phyloP scores from a whole-genome alignment of 1,140 invertebrate species.

The Atopsyche davidsoni region DNA sequence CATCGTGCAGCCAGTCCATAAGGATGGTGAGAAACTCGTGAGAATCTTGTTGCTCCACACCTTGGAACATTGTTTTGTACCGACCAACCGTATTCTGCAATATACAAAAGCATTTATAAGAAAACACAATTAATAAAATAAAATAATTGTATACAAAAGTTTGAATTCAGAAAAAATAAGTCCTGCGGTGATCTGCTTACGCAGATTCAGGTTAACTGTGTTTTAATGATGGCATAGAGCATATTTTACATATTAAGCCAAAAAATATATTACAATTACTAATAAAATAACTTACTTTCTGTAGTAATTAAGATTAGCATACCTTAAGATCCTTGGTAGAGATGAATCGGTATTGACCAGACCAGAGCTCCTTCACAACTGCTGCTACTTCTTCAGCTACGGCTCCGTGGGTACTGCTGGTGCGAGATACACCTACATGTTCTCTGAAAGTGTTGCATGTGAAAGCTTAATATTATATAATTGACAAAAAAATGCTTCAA shows the following conservation, averaged over 20 bases:
- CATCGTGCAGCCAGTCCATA: constrained; percentile 86
- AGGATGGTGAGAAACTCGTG: constrained; percentile 91
- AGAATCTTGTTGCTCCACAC: constrained; percentile 87
- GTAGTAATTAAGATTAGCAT: too few species aligned
- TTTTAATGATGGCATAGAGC: constrained; percentile 3
- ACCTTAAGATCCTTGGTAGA: constrained; percentile 73
- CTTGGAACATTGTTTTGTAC: constrained; percentile 71
- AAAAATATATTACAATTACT: too few species aligned
- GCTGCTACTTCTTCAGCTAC: constrained; percentile 70
- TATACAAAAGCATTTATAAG: too few species aligned
- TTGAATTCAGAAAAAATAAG: too few species aligned
- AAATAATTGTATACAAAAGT: too few species aligned
- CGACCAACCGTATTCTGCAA: constrained; percentile 64
- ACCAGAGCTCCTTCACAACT: constrained; percentile 68
- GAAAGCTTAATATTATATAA: too few species aligned
- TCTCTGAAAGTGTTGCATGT: too few species aligned
- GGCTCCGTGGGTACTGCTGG: constrained; percentile 52
- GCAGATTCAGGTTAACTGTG: too few species aligned
- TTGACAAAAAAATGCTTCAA: too few species aligned
- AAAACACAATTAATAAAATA: too few species aligned
- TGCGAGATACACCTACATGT: constrained; percentile 10
- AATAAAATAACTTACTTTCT: too few species aligned
- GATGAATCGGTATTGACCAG: constrained; percentile 69
- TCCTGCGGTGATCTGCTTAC: too few species aligned
- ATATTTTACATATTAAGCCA: constrained; percentile 1